Percentiles rank a stretch among this genome's conserved stretches.
Conservation (phyloP, 2,113 vertebrate species). For the Silurus asotus region DNA sequence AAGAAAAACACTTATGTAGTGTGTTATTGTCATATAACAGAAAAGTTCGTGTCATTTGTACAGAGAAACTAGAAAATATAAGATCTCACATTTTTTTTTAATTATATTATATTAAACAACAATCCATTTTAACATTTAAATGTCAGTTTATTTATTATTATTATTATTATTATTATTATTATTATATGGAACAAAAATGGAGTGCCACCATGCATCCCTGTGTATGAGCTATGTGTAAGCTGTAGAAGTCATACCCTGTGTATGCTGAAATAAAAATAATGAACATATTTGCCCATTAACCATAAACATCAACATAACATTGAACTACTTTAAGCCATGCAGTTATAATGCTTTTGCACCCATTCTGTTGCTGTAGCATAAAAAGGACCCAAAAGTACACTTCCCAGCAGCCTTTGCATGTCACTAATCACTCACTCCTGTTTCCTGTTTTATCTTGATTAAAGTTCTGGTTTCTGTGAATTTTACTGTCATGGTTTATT, state of each 20-base stretch:
- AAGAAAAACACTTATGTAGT: neutral
- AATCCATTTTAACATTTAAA: neutral
- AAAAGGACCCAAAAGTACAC: too few relatives aligned
- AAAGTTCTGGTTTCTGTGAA: too few relatives aligned
- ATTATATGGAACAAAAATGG: neutral
- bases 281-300: neutral
- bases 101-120: neutral
- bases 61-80: neutral
- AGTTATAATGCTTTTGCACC: neutral
- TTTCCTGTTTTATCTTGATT: too few relatives aligned
- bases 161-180: neutral
- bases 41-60: neutral
- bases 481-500: too few relatives aligned
- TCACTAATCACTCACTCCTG: too few relatives aligned
- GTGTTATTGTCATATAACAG: neutral
- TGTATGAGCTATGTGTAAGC: neutral
- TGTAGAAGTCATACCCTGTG: too few relatives aligned
- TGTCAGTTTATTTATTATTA: neutral
- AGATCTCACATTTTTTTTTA: neutral
- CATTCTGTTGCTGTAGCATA: neutral
- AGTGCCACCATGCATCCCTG: neutral
- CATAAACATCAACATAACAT: neutral
- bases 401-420: too few relatives aligned
- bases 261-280: too few relatives aligned
- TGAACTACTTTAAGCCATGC: neutral